Percentiles rank a stretch among this genome's conserved stretches.
Evolutionary conservation across 2,888 invertebrate genomes (phyloP).

Genomic region (Andrena haemorrhoa): DNA sequence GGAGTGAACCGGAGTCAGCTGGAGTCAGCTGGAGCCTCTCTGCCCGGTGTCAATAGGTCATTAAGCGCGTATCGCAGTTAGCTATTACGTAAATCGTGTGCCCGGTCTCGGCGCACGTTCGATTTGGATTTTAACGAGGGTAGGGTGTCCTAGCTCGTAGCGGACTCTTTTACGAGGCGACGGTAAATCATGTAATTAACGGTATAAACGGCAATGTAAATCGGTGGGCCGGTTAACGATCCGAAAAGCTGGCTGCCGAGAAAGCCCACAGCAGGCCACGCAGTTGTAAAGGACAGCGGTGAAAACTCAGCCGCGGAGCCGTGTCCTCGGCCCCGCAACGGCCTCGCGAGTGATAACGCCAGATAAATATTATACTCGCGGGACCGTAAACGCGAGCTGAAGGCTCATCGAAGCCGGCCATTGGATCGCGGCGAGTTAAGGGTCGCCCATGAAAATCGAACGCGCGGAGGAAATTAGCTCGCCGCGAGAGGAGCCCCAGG

Average conservation of each 20-base stretch:
- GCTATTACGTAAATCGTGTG: constrained; percentile 60
- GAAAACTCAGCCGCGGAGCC: constrained; percentile 22
- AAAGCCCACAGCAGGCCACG: background rate
- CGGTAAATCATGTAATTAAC: constrained; percentile 66
- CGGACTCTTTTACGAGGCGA: constrained; percentile 36
- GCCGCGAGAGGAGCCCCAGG: constrained; percentile 66
- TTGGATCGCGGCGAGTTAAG: constrained; percentile 76
- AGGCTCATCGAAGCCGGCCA: constrained; percentile 35
- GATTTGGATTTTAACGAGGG: constrained; percentile 49
- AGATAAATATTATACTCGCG: constrained; percentile 83
- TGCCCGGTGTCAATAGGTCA: constrained; percentile 41
- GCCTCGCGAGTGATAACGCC: constrained; percentile 80
- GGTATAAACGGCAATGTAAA: constrained; percentile 54
- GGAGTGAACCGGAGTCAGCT: background rate
- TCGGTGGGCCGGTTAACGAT: constrained; percentile 37
- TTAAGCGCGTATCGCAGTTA: constrained; percentile 54
- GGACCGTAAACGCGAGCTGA: constrained; percentile 69
- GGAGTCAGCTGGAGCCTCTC: background rate
- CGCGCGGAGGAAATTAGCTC: constrained; percentile 84
- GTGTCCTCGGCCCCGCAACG: constrained; percentile 15
- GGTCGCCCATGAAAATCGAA: constrained; percentile 82
- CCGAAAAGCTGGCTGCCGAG: constrained; percentile 7
- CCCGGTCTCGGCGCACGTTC: constrained; percentile 26
- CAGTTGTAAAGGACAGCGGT: constrained; percentile 18
- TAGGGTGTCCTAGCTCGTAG: constrained; percentile 12